Percentiles rank a stretch among this genome's conserved stretches.
These are phyloP conservation scores for Schizotus pectinicornis DNA, from an alignment of 2,888 invertebrate genomes.

Conservation along the genomic window DNA sequence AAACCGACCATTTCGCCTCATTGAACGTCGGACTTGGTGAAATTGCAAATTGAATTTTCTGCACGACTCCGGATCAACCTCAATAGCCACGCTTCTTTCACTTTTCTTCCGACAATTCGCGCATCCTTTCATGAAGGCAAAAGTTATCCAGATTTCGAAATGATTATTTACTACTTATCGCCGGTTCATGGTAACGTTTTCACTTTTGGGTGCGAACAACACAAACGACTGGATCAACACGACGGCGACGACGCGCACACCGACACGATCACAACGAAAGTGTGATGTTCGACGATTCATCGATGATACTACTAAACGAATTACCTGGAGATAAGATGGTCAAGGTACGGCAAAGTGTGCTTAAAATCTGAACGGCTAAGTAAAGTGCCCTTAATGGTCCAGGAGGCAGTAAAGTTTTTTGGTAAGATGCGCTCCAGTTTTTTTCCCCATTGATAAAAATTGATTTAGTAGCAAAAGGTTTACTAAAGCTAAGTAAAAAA, in stretches of 20 bases:
- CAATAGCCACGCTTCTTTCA: constrained; percentile 6
- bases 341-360: constrained; percentile 41
- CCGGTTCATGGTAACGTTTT: background rate
- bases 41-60: too few relatives aligned
- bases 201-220: background rate
- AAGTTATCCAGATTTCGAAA: background rate
- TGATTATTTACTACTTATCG: background rate
- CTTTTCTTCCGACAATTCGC: background rate
- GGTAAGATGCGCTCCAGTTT: too few relatives aligned
- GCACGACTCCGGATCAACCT: background rate
- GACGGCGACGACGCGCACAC: background rate
- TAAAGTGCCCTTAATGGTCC: too few relatives aligned
- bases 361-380: constrained; percentile 9
- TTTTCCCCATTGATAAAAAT: too few relatives aligned
- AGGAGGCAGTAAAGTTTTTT: too few relatives aligned
- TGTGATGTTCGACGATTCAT: background rate
- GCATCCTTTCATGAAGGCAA: background rate
- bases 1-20: too few relatives aligned
- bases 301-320: constrained; percentile 29
- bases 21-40: too few relatives aligned
- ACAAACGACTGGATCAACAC: background rate
- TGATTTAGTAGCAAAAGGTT: constrained; percentile 2
- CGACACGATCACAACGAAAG: background rate
- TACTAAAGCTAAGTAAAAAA: too few relatives aligned
- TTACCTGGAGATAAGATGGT: constrained; percentile 48